Base-by-base conservation (phyloP, 2,888 invertebrate genomes). In the Luperina nickerlii region DNA sequence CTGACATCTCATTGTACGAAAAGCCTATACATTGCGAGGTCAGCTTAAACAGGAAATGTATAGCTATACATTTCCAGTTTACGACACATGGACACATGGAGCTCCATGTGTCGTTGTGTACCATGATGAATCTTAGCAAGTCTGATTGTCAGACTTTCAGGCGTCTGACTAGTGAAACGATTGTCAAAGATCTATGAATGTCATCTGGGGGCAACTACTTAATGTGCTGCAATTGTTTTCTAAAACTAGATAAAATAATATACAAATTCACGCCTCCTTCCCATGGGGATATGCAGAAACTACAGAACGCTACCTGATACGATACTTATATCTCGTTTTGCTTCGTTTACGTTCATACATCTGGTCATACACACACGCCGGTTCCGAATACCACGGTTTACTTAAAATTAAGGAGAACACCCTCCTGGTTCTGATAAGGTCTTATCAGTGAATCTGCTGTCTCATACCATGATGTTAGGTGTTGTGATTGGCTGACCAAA, bases 391-490 rank as follows among this genome's bases (percentile, higher is more conserved):
- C 11, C n/a, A 60, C 11, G 27, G 48, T 27, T 13, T 38, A 60
- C 38, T 66, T 66, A 24, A 51, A 60, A 60, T 38, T 60, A 74
- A 74, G 27, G 20, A 57, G 72, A 57, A 42, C 65, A 65, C 71
- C 74, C 81, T 79, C 74, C 57, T 32, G 54, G 32, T n/a, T 27
- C 15, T 15, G 74, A 82, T 79, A 80, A 65, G 9, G 18, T 18
- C 18, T 80, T 80, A 80, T 80, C 80, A 76, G 62, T 24, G 63
- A n/a, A 68, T 32, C 27, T 18, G 60, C 32, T 45, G 76, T 68
- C 54, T 67, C 32, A 68, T 27, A 57, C 45, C 32, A 76, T 57
- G 13, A 45, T 42, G 24, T 38, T 32, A 24, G 27, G 24, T 32
- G 15, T 32, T n/a, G 24, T 51, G 67, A 80, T 80, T 80, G 80